A percentile compares a stretch with the other conserved stretches of the same genome.
Conservation (phyloP, 2,797 vertebrate genomes). For the Telmatherina bonti region DNA sequence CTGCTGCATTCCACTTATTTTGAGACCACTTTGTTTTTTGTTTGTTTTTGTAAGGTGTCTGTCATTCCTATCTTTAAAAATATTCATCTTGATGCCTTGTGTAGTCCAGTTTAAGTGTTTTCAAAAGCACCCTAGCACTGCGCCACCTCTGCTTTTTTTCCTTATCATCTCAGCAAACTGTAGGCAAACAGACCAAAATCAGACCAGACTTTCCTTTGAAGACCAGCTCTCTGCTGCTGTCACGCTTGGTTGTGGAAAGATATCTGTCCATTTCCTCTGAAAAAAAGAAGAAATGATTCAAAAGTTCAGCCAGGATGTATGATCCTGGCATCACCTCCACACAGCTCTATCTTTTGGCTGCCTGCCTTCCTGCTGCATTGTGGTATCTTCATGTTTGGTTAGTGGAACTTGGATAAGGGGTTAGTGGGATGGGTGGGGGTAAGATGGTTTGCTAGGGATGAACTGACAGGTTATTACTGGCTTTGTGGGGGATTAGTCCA, state of each 20-base stretch:
- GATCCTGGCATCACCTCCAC: conserved; percentile 58
- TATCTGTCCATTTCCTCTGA: conserved; percentile 62
- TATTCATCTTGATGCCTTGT: conserved; percentile 24
- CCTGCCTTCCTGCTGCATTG: conserved; percentile 64
- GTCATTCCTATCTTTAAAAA: conserved; percentile 5
- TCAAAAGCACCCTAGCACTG: conserved; percentile 17
- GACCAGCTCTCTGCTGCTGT: conserved; percentile 53
- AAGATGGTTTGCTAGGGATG: conserved; percentile 75
- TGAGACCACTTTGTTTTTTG: conserved; percentile 11
- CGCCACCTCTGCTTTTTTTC: conserved; percentile 20
- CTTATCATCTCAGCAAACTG: conserved; percentile 57
- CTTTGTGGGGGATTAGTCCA: conserved; percentile 86
- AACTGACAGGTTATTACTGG: conserved; percentile 88
- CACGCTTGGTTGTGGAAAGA: conserved; percentile 64
- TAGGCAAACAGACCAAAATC: conserved; percentile 49
- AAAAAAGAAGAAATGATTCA: conserved; percentile 37
- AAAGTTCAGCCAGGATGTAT: conserved; percentile 51
- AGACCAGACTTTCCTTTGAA: conserved; percentile 60
- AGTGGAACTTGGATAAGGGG: conserved; percentile 49
- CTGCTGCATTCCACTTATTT: not conserved
- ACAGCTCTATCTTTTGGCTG: conserved; percentile 53
- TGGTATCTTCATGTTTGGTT: conserved; percentile 70
- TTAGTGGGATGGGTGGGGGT: conserved; percentile 35
- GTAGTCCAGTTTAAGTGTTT: not conserved
- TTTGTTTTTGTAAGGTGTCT: not conserved